These are phyloP conservation scores for Synodontis membranacea DNA, from an alignment of 2,113 vertebrate species.

Conservation along the genomic window DNA sequence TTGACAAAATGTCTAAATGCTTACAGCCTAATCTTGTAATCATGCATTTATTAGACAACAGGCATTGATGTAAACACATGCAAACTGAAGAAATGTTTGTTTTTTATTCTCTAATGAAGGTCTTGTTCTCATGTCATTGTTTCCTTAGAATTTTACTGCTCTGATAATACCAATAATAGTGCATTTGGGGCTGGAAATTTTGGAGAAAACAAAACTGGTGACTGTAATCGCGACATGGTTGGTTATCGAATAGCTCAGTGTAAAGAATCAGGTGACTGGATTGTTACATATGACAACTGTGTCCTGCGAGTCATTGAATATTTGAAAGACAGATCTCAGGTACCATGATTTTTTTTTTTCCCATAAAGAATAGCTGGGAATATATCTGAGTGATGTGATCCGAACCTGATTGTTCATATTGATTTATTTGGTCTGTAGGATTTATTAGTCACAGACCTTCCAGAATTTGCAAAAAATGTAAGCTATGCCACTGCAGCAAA, in stretches of 20 bases:
- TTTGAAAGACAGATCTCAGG: neutral
- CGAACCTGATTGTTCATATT: neutral
- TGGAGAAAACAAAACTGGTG: neutral
- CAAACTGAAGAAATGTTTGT: neutral
- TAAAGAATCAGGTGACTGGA: neutral
- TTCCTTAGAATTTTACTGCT: neutral
- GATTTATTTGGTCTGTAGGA: neutral
- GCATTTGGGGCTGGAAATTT: neutral
- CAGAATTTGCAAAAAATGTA: neutral
- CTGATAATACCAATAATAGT: neutral
- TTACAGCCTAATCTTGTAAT: too few relatives aligned
- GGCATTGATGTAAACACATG: neutral
- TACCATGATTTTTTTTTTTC: neutral
- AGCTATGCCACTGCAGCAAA: neutral
- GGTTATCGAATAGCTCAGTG: neutral
- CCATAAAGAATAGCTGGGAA: neutral
- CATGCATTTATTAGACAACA: too few relatives aligned
- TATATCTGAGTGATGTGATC: neutral
- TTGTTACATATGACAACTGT: neutral
- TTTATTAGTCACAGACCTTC: neutral
- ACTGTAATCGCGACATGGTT: neutral
- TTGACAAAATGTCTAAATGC: too few relatives aligned
- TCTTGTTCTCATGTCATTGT: neutral
- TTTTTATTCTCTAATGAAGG: neutral
- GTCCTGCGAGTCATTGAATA: neutral